Percentiles rank a stretch among this genome's conserved stretches.
Conservation (phyloP, 2,888 invertebrate species). For the Dorcus hopei region DNA sequence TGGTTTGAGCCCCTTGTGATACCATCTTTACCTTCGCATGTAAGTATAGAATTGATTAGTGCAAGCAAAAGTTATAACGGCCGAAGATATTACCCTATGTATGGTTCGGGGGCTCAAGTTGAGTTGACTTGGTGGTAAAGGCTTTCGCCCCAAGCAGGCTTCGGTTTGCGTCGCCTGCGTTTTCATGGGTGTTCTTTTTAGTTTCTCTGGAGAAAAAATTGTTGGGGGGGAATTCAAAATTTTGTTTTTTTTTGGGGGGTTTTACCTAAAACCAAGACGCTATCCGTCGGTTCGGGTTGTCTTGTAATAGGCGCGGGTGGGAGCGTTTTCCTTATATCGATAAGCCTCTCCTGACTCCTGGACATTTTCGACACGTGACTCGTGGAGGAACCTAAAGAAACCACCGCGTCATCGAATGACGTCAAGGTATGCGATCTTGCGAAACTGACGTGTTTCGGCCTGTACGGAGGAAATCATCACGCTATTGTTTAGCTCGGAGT, state of each 20-base stretch:
- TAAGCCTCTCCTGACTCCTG: slow-evolving; percentile 66
- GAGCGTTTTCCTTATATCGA: slow-evolving; percentile 68
- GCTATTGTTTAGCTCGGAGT: neutral
- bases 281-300: slow-evolving; percentile 52
- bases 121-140: slow-evolving; percentile 65
- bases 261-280: slow-evolving; percentile 57
- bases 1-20: slow-evolving; percentile 87
- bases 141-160: slow-evolving; percentile 67
- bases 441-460: slow-evolving; percentile 88
- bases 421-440: slow-evolving; percentile 84
- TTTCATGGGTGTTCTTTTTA: slow-evolving; percentile 82
- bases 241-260: slow-evolving; percentile 22
- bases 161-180: slow-evolving; percentile 92
- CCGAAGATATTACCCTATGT: slow-evolving; percentile 59
- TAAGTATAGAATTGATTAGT: neutral
- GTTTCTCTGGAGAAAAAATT: slow-evolving; percentile 61
- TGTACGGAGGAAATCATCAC: slow-evolving; percentile 40
- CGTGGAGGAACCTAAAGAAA: slow-evolving; percentile 43
- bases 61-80: neutral
- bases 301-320: slow-evolving; percentile 47
- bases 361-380: slow-evolving; percentile 48
- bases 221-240: neutral
- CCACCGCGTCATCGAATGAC: slow-evolving; percentile 73
- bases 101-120: slow-evolving; percentile 79
- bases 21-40: slow-evolving; percentile 72